Evolutionary conservation across 2,797 vertebrate genomes (phyloP), one percentile per base, ranked within the genome.

Genomic region (Danio aesculapii): DNA sequence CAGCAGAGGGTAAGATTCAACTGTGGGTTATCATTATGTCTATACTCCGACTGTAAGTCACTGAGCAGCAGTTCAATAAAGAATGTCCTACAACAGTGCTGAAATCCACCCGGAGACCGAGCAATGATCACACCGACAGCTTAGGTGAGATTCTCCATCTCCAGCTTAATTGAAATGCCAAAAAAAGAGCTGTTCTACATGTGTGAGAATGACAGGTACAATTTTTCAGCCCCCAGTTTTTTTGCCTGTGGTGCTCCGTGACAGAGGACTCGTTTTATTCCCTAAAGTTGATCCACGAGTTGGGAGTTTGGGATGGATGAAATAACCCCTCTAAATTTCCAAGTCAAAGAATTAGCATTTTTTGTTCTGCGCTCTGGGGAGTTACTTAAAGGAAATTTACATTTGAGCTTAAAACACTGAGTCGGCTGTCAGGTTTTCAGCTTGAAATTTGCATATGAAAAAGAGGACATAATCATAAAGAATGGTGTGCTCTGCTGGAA

Each of bases 151-250:
- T 66, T 68, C 75, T 46, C 46, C 62, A 70, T 81, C 81, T 78
- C 74, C 59, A 64, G 66, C 77, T 81, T 85, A 88, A 88, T 86
- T 85, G 87, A 85, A 88, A 85, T 79, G 84, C 81, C 85, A 84
- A 83, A 66, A 30, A 83, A 82, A 70, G 76, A 80, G 68, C 49
- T 81, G 75, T 82, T 86, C 79, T 87, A 87, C 86, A 88, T 84
- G 79, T 59, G 59, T 77, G 73, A 72, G 73, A 80, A 86, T 75
- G 84, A 83, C 80, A 82, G 78, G 75, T 73, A 82, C 62, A 79
- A 76, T 82, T 75, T 69, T 41, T 75, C 76, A 72, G 77, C 73
- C 79, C 76, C 76, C 57, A 70, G 11, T 83, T 69, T 64, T 79
- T 63, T 75, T 6, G 55, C 57, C 79, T 79, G 61, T 12, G 72